Evolutionary conservation across 2,113 vertebrate species (phyloP).

Genomic region (Trichomycterus rosablanca): DNA sequence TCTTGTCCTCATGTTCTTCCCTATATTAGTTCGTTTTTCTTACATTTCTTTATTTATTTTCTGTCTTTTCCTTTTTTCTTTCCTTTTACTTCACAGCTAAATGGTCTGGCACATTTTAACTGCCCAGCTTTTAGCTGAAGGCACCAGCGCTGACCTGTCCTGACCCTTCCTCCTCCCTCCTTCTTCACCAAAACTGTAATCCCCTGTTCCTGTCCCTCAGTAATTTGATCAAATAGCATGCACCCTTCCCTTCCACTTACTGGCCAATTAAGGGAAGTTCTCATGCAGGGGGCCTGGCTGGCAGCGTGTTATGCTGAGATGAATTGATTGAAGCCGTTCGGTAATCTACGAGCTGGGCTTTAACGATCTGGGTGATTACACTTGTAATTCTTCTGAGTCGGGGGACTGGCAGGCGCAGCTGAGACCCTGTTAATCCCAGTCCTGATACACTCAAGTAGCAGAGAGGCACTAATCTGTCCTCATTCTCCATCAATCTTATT

Average conservation of each 20-base stretch:
- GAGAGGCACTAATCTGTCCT: constrained; percentile 81
- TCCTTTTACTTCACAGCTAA: constrained; percentile 73
- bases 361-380: constrained; percentile 99
- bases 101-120: constrained; percentile 92
- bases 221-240: constrained; percentile 97
- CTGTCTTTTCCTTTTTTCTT: constrained; percentile 61
- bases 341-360: constrained; percentile 91
- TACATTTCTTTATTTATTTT: constrained; percentile 21
- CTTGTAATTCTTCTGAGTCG: constrained; percentile 99
- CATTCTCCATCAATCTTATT: constrained; percentile 63
- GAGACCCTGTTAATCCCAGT: constrained; percentile 87
- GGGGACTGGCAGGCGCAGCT: constrained; percentile 93
- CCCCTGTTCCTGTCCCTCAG: constrained; percentile 74
- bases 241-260: constrained; percentile 96
- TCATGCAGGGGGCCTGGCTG: constrained; percentile 98
- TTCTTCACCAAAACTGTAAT: constrained; percentile 81
- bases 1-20: neutral
- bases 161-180: constrained; percentile 65
- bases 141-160: constrained; percentile 67
- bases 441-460: constrained; percentile 84
- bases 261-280: constrained; percentile 99
- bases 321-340: constrained; percentile 97
- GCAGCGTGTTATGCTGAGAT: constrained; percentile 90
- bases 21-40: too few relatives aligned
- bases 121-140: constrained; percentile 59